Percentiles rank a stretch among this genome's conserved stretches.
Evolutionary conservation across 1,140 invertebrate genomes (phyloP).

Genomic region (Copidosoma floridanum): DNA sequence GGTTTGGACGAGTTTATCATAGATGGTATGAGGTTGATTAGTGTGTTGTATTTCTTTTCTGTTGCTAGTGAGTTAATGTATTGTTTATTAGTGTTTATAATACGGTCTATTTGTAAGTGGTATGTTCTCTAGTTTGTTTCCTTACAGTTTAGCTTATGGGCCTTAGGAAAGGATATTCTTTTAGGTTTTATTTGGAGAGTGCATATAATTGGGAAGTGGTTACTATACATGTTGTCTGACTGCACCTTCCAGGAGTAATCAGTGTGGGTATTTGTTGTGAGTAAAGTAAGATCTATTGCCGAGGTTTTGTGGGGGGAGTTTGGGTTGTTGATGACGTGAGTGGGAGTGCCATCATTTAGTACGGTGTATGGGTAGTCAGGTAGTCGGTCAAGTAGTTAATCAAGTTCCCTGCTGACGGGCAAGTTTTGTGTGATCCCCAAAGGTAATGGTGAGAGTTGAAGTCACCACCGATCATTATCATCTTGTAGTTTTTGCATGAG

Average conservation of each 20-base stretch:
- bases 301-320: background rate
- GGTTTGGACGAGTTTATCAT: too few species aligned
- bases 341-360: background rate
- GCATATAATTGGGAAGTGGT: background rate
- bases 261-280: background rate
- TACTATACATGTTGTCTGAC: background rate
- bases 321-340: background rate
- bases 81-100: too few species aligned
- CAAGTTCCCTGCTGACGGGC: background rate
- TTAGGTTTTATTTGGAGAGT: background rate
- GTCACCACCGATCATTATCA: background rate
- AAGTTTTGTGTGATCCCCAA: background rate
- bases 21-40: too few species aligned
- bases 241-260: background rate
- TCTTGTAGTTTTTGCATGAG: background rate
- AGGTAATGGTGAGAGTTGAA: background rate
- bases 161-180: background rate
- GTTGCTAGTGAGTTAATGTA: too few species aligned
- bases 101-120: background rate
- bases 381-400: background rate
- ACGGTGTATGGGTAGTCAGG: background rate
- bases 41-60: too few species aligned
- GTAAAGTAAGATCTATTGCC: background rate
- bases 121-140: background rate
- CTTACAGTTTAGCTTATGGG: conserved; percentile 1